phyloP scores from a whole-genome alignment of 2,797 vertebrate genomes.

The Peromyscus aztecus region DNA sequence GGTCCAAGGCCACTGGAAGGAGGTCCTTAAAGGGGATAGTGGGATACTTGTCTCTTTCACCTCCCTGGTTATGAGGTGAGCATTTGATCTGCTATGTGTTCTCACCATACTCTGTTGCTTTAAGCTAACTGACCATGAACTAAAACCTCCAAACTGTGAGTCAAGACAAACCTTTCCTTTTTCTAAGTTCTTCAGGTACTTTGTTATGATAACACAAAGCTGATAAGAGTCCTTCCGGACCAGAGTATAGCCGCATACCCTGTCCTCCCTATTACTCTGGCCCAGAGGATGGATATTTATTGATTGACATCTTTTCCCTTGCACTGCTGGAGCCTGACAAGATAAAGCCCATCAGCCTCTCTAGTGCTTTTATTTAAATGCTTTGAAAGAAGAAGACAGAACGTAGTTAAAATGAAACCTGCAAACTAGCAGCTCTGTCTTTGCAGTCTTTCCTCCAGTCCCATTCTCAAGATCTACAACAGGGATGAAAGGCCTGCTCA shows the following conservation, averaged over 20 bases:
- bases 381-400: accelerated
- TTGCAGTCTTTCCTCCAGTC: not conserved
- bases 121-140: not conserved
- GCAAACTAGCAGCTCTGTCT: accelerated
- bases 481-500: not conserved
- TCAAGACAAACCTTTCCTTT: not conserved
- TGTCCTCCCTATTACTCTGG: not conserved
- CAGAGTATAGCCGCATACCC: accelerated
- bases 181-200: not conserved
- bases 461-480: not conserved
- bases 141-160: not conserved
- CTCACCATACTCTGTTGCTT: not conserved
- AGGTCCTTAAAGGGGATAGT: not conserved
- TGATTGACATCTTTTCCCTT: not conserved
- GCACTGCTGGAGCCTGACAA: not conserved
- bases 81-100: not conserved
- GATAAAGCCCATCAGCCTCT: not conserved
- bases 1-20: not conserved
- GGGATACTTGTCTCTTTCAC: not conserved
- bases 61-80: not conserved
- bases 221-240: not conserved
- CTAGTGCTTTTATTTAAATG: too few relatives aligned
- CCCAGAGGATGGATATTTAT: accelerated
- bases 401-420: accelerated
- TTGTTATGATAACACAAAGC: not conserved